phyloP scores from a whole-genome alignment of 2,113 vertebrate species.

The Promerops cafer region DNA sequence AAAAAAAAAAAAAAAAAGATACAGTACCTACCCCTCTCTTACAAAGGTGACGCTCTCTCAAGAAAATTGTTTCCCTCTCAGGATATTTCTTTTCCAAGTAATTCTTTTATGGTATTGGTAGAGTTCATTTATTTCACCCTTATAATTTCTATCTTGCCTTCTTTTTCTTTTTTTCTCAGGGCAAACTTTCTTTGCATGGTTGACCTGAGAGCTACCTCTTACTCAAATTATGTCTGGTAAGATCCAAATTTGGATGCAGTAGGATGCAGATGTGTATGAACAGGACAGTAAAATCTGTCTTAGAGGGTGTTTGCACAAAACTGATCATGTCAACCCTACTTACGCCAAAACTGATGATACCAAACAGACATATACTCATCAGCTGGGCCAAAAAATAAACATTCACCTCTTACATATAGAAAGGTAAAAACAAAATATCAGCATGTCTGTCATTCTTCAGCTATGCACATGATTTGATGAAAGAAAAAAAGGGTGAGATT shows the following conservation, averaged over 20 bases:
- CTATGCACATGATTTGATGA: background rate
- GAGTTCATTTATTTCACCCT: background rate
- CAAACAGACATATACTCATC: background rate
- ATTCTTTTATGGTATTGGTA: background rate
- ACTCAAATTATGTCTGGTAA: background rate
- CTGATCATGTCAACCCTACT: background rate
- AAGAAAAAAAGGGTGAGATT: background rate
- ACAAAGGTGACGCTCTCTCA: background rate
- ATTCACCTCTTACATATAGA: background rate
- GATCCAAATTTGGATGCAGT: background rate
- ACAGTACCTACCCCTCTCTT: background rate
- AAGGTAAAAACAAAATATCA: background rate
- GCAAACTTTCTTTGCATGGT: background rate
- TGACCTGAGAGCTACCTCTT: background rate
- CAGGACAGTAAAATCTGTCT: background rate
- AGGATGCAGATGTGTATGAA: accelerated
- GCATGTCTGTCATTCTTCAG: background rate
- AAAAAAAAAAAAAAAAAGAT: no score
- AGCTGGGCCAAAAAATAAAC: background rate
- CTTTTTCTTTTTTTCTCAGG: background rate
- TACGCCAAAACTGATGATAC: accelerated
- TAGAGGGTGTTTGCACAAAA: background rate
- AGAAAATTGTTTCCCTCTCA: accelerated
- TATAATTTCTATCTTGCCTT: background rate
- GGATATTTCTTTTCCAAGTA: background rate